These are phyloP conservation scores for Cyphomyrus plagiostoma DNA, from an alignment of 2,113 vertebrate species.

Conservation along the genomic window DNA sequence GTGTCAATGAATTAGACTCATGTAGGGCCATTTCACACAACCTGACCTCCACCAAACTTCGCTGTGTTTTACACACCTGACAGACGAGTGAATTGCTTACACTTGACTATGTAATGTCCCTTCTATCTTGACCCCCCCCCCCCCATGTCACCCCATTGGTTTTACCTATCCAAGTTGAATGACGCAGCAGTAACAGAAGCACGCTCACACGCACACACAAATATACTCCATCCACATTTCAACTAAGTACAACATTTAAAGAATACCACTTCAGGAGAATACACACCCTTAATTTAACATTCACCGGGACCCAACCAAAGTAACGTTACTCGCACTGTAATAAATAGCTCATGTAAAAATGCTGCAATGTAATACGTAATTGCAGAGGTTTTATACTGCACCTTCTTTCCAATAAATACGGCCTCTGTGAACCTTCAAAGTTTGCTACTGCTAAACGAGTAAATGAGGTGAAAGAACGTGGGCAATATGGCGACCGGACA, in stretches of 20 bases:
- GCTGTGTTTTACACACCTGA: not conserved
- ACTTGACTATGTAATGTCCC: not conserved
- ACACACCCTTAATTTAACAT: slow-evolving; percentile 34
- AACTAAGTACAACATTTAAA: not conserved
- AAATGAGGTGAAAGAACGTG: not conserved
- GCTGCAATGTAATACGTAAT: not conserved
- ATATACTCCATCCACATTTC: slow-evolving; percentile 5
- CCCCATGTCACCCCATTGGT: not conserved
- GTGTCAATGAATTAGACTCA: not conserved
- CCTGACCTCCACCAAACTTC: not conserved
- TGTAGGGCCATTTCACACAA: not conserved
- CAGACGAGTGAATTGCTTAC: not conserved
- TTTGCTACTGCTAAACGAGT: not conserved
- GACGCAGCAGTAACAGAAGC: not conserved
- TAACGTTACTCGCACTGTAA: slow-evolving; percentile 24
- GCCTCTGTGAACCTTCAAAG: not conserved
- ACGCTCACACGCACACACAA: not conserved
- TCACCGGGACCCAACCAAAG: slow-evolving; percentile 26
- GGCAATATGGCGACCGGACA: not conserved
- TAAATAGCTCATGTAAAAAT: slow-evolving; percentile 17
- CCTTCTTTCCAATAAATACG: not conserved
- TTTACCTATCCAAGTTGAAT: not conserved
- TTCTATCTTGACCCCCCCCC: not conserved
- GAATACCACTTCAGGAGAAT: slow-evolving; percentile 31
- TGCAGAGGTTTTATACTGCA: not conserved